These are phyloP conservation scores for Pterobdella sp. DNA, from an alignment of 2,888 invertebrate genomes.

Conservation along the genomic window DNA sequence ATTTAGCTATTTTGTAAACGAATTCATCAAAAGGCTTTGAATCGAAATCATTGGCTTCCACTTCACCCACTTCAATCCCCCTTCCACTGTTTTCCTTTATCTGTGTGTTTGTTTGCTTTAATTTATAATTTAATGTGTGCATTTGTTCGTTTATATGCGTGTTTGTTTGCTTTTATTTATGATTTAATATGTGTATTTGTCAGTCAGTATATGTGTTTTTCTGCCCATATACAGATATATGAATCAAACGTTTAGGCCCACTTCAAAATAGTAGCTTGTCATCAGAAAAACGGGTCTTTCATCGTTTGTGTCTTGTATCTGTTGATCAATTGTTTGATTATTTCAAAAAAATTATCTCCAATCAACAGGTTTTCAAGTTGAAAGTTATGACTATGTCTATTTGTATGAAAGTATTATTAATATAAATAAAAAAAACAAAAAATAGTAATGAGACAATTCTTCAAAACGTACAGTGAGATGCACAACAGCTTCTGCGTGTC, in stretches of 20 bases:
- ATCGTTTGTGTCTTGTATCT: slow-evolving; percentile 35
- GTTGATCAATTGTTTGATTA: background rate
- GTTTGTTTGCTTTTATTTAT: background rate
- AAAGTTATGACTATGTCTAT: too few relatives aligned
- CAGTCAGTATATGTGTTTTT: background rate
- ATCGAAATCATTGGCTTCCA: slow-evolving; percentile 34
- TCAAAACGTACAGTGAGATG: background rate
- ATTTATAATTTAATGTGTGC: too few relatives aligned
- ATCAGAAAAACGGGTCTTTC: slow-evolving; percentile 34
- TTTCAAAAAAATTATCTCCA: too few relatives aligned
- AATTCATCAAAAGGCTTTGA: slow-evolving; percentile 33
- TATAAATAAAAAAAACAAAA: too few relatives aligned
- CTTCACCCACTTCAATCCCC: slow-evolving; percentile 33
- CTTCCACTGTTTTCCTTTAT: slow-evolving; percentile 42
- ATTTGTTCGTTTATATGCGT: background rate
- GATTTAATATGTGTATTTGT: background rate
- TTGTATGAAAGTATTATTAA: too few relatives aligned
- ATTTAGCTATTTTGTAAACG: slow-evolving; percentile 26
- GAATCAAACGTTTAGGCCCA: slow-evolving; percentile 29
- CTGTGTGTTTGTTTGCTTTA: background rate
- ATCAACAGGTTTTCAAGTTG: too few relatives aligned
- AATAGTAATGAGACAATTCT: too few relatives aligned
- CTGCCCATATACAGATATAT: background rate
- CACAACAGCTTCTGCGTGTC: slow-evolving; percentile 14
- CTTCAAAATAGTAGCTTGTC: slow-evolving; percentile 29